Conservation (phyloP, 2,113 vertebrate genomes). For the Camelus dromedarius region DNA sequence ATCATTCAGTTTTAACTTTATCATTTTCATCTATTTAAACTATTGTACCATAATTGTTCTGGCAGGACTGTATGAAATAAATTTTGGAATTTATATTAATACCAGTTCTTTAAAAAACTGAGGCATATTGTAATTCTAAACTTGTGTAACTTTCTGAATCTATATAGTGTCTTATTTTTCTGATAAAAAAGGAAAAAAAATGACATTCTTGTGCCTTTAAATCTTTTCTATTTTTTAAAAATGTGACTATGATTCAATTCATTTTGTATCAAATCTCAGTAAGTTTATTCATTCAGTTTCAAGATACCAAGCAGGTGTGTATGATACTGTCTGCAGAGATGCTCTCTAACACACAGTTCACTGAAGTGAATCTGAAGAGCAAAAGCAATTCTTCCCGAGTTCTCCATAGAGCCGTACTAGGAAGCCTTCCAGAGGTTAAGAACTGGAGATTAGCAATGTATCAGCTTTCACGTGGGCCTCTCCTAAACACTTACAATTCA, state of each 20-base stretch:
- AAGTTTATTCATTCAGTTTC: background rate
- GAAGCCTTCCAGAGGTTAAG: constrained; percentile 1
- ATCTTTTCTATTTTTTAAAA: background rate
- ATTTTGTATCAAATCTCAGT: background rate
- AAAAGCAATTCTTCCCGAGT: constrained; percentile 31
- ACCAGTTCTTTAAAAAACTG: background rate
- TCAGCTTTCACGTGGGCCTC: constrained; percentile 66
- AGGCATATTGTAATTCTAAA: background rate
- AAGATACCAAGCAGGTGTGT: background rate
- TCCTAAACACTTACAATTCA: constrained; percentile 64
- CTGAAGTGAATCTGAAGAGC: constrained; percentile 27
- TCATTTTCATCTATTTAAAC: constrained; percentile 7
- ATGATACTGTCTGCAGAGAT: background rate
- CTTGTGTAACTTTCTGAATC: background rate
- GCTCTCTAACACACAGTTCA: background rate
- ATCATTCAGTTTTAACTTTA: background rate
- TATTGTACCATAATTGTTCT: background rate
- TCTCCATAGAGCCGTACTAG: background rate
- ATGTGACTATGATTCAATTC: background rate
- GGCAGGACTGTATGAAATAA: background rate
- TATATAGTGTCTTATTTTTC: background rate
- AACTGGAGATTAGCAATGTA: constrained; percentile 48
- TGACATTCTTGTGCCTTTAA: background rate
- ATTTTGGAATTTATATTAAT: background rate
- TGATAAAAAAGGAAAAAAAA: background rate